Base-by-base conservation (phyloP, 1,140 invertebrate species). In the Hestina assimilis region DNA sequence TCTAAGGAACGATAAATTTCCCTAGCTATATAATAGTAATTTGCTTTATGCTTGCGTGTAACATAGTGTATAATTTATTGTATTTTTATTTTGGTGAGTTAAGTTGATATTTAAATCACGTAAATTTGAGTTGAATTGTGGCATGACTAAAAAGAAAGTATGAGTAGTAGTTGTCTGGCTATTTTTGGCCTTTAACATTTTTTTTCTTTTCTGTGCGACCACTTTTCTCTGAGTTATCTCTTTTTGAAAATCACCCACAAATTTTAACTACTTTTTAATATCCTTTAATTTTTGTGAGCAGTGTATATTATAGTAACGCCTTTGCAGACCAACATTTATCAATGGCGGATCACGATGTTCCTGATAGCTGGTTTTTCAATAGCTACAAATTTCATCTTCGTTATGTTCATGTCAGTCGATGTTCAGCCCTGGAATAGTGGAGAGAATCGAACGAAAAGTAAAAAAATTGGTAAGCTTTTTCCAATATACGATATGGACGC, bases 281-380 rank as follows among this genome's bases (percentile, higher is more conserved):
- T n/a, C n/a, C n/a, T n/a, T n/a, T n/a, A n/a, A n/a, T n/a, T n/a
- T n/a, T n/a, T n/a, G n/a, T n/a, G n/a, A n/a, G n/a, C n/a, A n/a
- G n/a, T n/a, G n/a, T n/a, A n/a, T n/a, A n/a, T n/a, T n/a, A n/a
- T n/a, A n/a, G n/a, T n/a, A n/a, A n/a, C n/a, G n/a, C n/a, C 29
- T 35, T 6, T 79, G 1, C 63, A 90, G 80, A 72, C 62, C 0
- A 71, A 91, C 75, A 78, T 75, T 1, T 29, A 69, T 7, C 82
- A 90, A 68, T 96, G 95, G 95, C 91, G 91, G 61, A 89, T 89
- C 3, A 91, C 95, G 0, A 95, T 95, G 68, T 91, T 91, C 50
- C 86, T 94, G 9, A 89, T 93, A 0, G 90, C 92, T 7, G 87
- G 72, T 0, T 75, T 95, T 8, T 92, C 92, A 35, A 72, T 93